phyloP scores from a whole-genome alignment of 2,888 invertebrate genomes.

The Drosophila antonietae region DNA sequence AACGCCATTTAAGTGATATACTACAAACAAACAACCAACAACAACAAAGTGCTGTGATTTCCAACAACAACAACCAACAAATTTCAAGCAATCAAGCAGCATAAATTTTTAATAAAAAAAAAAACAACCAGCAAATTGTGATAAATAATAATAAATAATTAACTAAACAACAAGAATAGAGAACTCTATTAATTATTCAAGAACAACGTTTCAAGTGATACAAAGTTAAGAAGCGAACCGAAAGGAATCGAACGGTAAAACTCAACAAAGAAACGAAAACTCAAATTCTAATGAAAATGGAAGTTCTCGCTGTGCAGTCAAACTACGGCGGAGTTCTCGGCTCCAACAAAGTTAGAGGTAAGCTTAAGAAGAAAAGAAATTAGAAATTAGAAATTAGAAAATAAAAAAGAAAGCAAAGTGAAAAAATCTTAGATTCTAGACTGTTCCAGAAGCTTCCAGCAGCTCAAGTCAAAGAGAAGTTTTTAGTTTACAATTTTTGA shows the following conservation, averaged over 20 bases:
- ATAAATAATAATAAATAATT: conserved; percentile 60
- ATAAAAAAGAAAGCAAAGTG: neutral
- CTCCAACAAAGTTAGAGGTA: conserved; percentile 80
- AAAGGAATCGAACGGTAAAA: conserved; percentile 29
- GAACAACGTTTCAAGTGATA: conserved; percentile 65
- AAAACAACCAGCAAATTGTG: conserved; percentile 72
- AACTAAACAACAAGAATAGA: conserved; percentile 23
- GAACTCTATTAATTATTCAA: conserved; percentile 58
- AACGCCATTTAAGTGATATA: conserved; percentile 81
- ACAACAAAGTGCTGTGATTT: conserved; percentile 80
- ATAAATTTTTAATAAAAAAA: conserved; percentile 26
- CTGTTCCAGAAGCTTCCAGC: conserved; percentile 13
- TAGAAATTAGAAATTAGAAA: neutral
- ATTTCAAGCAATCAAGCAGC: conserved; percentile 70
- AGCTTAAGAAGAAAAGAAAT: conserved; percentile 32
- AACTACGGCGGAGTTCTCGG: conserved; percentile 71
- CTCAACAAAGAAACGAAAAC: conserved; percentile 10
- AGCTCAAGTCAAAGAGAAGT: neutral
- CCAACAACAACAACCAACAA: conserved; percentile 64
- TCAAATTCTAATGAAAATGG: conserved; percentile 73
- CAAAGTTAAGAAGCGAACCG: conserved; percentile 25
- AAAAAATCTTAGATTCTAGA: neutral
- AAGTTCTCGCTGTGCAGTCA: conserved; percentile 72
- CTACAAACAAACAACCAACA: conserved; percentile 53
- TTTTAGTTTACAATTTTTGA: neutral